Conservation (phyloP, 2,888 invertebrate species). For the Yponomeuta plumbellus region DNA sequence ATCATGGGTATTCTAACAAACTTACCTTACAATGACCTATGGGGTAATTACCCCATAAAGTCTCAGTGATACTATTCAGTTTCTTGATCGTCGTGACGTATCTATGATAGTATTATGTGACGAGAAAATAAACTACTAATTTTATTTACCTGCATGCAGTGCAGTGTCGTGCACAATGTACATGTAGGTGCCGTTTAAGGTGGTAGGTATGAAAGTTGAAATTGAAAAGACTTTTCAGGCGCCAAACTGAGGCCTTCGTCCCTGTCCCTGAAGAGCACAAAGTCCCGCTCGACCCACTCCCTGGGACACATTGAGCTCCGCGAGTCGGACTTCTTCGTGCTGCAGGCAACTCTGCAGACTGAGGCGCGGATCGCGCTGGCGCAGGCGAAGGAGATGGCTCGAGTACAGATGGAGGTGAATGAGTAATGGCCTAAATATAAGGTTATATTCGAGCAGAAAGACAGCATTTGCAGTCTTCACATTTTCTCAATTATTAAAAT, state of each 20-base stretch:
- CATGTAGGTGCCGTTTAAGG: too few relatives aligned
- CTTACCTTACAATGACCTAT: too few relatives aligned
- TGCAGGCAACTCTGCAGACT: slow-evolving; percentile 88
- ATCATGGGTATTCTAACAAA: too few relatives aligned
- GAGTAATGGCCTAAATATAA: slow-evolving; percentile 38
- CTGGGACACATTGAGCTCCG: slow-evolving; percentile 60
- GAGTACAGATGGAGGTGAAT: slow-evolving; percentile 95
- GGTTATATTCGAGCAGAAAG: background rate
- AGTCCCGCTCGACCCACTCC: slow-evolving; percentile 69
- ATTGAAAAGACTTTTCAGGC: slow-evolving; percentile 34
- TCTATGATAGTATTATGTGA: too few relatives aligned
- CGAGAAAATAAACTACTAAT: too few relatives aligned
- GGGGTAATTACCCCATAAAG: too few relatives aligned
- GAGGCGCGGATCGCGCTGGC: slow-evolving; percentile 92
- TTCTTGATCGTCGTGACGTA: too few relatives aligned
- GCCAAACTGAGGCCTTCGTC: slow-evolving; percentile 64
- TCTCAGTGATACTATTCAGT: too few relatives aligned
- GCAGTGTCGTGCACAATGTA: too few relatives aligned
- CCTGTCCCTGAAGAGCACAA: slow-evolving; percentile 58
- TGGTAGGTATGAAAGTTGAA: background rate
- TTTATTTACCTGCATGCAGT: too few relatives aligned
- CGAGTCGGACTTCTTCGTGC: slow-evolving; percentile 87
- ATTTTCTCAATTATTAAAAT: too few relatives aligned
- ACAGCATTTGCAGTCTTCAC: too few relatives aligned
- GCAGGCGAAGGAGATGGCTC: slow-evolving; percentile 93